Base-by-base conservation (phyloP, 2,797 vertebrate species). In the Naso thynnoides region DNA sequence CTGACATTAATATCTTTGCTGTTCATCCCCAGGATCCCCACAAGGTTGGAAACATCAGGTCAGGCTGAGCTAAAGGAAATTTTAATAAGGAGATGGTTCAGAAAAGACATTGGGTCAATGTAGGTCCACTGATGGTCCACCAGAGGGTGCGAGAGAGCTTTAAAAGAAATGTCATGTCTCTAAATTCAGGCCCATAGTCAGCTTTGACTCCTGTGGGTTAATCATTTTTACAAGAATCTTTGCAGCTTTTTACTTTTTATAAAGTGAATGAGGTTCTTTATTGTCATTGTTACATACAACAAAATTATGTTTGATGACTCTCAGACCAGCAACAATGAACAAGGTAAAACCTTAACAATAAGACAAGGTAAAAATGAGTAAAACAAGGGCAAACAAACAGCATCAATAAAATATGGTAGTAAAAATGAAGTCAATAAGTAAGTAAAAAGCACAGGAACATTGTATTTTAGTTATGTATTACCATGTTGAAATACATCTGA, bases 71-170 rank as follows among this genome's bases (percentile, higher is more conserved):
- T 50, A 44, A 61, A 70, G 66, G 58, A 60, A 48, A 38, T 85
- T 85, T 78, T 56, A 66, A 58, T 52, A 47, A 77, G n/a, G 47
- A 59, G 61, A 45, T 52, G 23, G 31, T 68, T 52, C 8, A 26
- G 54, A 33, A 41, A 3, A 24, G 18, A 42, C 27, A 48, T 14
- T 8, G 23, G 16, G 6, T 47, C 14, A 3, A 2, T 80, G 82
- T 23, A 66, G 47, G 9, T 58, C 7, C 59, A 11, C 23, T 23
- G 1, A 1, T 67, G 1, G 3, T 49, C 90, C 93, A 91, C 84
- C 64, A 90, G 92, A 88, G 90, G 86, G 87, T 62, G 76, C 26
- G 14, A 89, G 77, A 87, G 89, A 78, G 81, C 91, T 88, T 47
- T 76, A n/a, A 52, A 85, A 81, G 42, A 70, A 73, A 55, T 58